phyloP scores from a whole-genome alignment of 1,140 invertebrate genomes.

The Drosophila neocordata region DNA sequence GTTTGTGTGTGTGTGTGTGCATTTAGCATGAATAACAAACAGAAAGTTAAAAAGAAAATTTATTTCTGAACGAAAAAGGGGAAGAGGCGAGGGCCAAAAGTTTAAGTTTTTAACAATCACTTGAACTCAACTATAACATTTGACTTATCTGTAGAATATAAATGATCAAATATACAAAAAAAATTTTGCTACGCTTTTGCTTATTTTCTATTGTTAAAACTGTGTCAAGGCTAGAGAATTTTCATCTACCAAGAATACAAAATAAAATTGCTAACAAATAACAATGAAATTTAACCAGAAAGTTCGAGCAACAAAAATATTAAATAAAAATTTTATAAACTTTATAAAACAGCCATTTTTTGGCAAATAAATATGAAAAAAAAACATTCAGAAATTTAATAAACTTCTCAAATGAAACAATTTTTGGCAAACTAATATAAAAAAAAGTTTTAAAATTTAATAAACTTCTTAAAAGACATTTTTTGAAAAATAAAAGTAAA shows the following conservation, averaged over 20 bases:
- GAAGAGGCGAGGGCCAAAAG: background rate
- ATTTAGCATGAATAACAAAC: background rate
- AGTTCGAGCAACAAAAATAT: too few species aligned
- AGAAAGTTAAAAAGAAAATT: background rate
- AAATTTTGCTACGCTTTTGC: too few species aligned
- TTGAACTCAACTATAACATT: background rate
- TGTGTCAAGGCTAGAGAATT: background rate
- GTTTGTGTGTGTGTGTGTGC: background rate
- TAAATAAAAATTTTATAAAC: too few species aligned
- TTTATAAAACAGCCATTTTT: too few species aligned
- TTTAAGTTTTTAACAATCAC: background rate
- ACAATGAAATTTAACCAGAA: conserved; percentile 1
- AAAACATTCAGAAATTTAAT: too few species aligned
- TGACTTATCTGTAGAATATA: background rate
- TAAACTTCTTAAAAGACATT: too few species aligned
- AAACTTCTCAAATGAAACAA: too few species aligned
- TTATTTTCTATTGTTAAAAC: background rate
- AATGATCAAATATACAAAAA: background rate
- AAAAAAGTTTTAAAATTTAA: too few species aligned
- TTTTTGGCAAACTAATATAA: too few species aligned
- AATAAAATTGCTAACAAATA: background rate
- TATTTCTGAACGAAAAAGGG: background rate
- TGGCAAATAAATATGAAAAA: too few species aligned
- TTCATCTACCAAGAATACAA: too few species aligned
- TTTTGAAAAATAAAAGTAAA: too few species aligned